Evolutionary conservation across 2,113 vertebrate species (phyloP).

Genomic region (Hoplias malabaricus): DNA sequence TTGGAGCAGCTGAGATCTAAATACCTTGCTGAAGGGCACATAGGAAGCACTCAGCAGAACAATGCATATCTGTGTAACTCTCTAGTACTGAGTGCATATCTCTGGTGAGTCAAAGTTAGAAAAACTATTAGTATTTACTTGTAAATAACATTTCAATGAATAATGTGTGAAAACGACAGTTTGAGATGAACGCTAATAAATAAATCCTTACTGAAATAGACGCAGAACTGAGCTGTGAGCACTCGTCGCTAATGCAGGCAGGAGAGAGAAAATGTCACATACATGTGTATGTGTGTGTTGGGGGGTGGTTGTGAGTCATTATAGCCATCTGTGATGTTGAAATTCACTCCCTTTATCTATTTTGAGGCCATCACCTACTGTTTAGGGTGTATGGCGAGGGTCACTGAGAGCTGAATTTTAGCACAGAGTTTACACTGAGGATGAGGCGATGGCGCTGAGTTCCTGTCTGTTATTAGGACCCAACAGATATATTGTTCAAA

Average conservation of each 20-base stretch:
- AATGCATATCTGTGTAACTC: background rate
- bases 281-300: conserved; percentile 14
- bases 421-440: too few species aligned
- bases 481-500: too few species aligned
- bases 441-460: too few species aligned
- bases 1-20: background rate
- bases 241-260: conserved; percentile 20
- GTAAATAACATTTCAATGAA: background rate
- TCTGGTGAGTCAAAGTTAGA: background rate
- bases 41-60: background rate
- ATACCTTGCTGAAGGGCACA: background rate
- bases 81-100: background rate
- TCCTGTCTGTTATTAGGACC: too few species aligned
- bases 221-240: conserved; percentile 1
- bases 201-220: conserved; percentile 27
- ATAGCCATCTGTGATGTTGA: conserved; percentile 52
- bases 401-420: too few species aligned
- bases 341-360: conserved; percentile 7
- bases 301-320: conserved; percentile 48
- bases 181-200: background rate
- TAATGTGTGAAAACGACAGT: background rate
- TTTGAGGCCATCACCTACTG: too few species aligned
- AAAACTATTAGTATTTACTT: background rate
- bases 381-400: too few species aligned
- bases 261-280: conserved; percentile 39